Evolutionary conservation across 2,113 vertebrate genomes (phyloP), one percentile per base, ranked within the genome.

Genomic region (Bagarius yarrelli): DNA sequence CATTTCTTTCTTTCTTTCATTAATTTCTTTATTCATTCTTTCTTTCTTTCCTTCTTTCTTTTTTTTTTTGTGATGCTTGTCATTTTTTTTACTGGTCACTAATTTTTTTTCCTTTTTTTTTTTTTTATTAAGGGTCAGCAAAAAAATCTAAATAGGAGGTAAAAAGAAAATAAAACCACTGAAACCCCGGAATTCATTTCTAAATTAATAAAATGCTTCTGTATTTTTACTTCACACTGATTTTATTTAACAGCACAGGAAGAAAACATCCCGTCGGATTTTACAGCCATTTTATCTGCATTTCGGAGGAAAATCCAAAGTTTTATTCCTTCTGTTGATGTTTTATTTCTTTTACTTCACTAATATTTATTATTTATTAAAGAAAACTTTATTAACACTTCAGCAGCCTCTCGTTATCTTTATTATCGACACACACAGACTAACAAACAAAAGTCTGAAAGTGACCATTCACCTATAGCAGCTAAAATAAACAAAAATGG

Each of bases 61-160:
- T 6, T 15, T 34, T 60, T 21, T 59, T 19, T 19, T n/a, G 8
- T 36, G n/a, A n/a, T n/a, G n/a, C n/a, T n/a, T n/a, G n/a, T n/a
- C n/a, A n/a, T n/a, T n/a, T n/a, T n/a, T n/a, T n/a, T n/a, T n/a
- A n/a, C n/a, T n/a, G n/a, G n/a, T n/a, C n/a, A n/a, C n/a, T n/a
- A n/a, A n/a, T n/a, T n/a, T n/a, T n/a, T n/a, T n/a, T n/a, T n/a
- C n/a, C n/a, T 8, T 55, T n/a, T 15, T 32, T 67, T 72, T 19
- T 40, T 8, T 14, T 79, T 63, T 36, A 53, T 18, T 8, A 84
- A 92, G 91, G 56, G 84, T 88, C 67, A 83, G 78, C 60, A 88
- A 84, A 83, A 0, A 11, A 0, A 1, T 61, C 13, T n/a, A 23
- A 85, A 79, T 70, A 69, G 80, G 76, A 71, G 50, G 77, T 79